Conservation (phyloP, 2,888 invertebrate genomes). For the Andrena fulva region DNA sequence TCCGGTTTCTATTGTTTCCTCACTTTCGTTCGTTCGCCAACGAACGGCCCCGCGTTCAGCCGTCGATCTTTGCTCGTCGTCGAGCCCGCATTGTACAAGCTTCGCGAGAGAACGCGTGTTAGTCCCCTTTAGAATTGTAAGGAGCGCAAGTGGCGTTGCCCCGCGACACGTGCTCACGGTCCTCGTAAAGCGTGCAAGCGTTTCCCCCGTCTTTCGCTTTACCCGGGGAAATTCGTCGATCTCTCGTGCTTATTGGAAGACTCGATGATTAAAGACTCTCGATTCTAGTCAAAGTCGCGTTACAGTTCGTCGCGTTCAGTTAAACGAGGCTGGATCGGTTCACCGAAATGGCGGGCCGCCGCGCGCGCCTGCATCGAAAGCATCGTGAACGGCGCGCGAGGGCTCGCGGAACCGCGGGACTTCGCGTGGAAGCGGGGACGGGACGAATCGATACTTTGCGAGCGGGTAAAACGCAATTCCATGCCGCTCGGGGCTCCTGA, state of each 20-base stretch:
- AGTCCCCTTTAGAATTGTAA: constrained; percentile 30
- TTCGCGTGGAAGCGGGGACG: background rate
- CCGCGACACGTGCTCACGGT: constrained; percentile 57
- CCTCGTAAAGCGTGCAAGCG: constrained; percentile 7
- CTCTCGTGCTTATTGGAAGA: constrained; percentile 2
- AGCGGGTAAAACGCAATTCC: background rate
- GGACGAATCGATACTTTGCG: background rate
- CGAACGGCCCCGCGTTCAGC: constrained; percentile 31
- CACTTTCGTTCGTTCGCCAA: constrained; percentile 26
- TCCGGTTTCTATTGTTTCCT: background rate
- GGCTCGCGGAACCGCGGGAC: background rate
- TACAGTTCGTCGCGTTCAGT: background rate
- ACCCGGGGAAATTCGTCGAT: background rate
- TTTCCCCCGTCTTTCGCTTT: background rate
- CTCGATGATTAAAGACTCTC: constrained; percentile 33
- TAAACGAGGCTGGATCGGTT: constrained; percentile 2
- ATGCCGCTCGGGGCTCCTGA: background rate
- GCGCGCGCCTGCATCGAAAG: background rate
- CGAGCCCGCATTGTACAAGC: constrained; percentile 37
- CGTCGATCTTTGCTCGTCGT: constrained; percentile 25
- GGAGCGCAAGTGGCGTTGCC: constrained; percentile 2
- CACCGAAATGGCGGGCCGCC: constrained; percentile 5
- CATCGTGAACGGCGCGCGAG: background rate
- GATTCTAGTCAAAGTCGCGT: constrained; percentile 70
- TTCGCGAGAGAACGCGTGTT: constrained; percentile 33